A percentile compares a stretch with the other conserved stretches of the same genome.
These are phyloP conservation scores for Amaurobius ferox DNA, from an alignment of 2,888 invertebrate genomes.

Conservation along the genomic window DNA sequence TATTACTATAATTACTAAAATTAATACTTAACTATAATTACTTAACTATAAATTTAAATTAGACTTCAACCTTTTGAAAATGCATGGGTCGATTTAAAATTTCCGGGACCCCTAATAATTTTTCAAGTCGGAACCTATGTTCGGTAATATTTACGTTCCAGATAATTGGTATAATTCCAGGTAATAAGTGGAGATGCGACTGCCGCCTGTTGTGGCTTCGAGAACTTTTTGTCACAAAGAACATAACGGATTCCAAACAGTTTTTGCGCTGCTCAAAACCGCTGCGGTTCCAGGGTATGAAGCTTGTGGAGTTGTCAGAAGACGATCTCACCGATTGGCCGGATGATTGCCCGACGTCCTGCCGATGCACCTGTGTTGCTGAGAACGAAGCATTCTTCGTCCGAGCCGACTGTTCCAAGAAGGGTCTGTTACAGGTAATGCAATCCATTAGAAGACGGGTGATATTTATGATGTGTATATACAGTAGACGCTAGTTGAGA, in stretches of 20 bases:
- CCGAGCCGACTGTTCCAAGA: conserved; percentile 34
- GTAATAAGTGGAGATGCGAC: conserved; percentile 45
- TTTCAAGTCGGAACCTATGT: too few relatives aligned
- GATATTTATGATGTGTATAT: too few relatives aligned
- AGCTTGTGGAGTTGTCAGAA: background rate
- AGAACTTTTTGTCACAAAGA: background rate
- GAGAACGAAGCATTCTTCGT: conserved; percentile 5
- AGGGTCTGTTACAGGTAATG: too few relatives aligned
- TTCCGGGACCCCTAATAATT: too few relatives aligned
- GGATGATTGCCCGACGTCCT: conserved; percentile 14
- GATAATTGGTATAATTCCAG: conserved; percentile 14
- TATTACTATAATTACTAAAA: too few relatives aligned
- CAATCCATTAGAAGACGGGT: too few relatives aligned
- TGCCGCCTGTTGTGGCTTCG: conserved; percentile 39
- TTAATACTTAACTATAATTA: too few relatives aligned
- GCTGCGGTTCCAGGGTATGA: background rate
- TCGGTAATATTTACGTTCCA: too few relatives aligned
- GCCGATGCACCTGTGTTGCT: conserved; percentile 28
- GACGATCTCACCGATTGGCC: background rate
- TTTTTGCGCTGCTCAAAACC: conserved; percentile 1
- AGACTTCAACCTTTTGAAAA: too few relatives aligned
- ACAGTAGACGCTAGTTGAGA: too few relatives aligned
- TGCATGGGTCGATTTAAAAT: too few relatives aligned
- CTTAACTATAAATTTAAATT: too few relatives aligned
- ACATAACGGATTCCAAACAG: background rate